Evolutionary conservation across 2,888 invertebrate species (phyloP).

Genomic region (Clanis bilineata): DNA sequence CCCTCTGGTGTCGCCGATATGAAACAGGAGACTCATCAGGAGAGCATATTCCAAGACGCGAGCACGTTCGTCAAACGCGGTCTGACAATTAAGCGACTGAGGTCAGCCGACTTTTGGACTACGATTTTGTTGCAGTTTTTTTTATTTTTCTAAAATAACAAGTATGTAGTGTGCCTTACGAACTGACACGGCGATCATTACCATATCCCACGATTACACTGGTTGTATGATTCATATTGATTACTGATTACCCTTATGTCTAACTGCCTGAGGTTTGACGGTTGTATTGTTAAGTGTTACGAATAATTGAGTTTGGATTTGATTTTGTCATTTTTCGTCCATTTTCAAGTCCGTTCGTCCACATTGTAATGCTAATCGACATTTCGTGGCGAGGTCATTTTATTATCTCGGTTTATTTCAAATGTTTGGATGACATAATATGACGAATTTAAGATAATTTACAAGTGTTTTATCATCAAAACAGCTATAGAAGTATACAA

Average conservation of each 20-base stretch:
- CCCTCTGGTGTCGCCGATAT: conserved; percentile 65
- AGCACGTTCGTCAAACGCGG: conserved; percentile 77
- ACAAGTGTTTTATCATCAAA: neutral
- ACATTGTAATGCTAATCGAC: neutral
- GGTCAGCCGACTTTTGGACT: conserved; percentile 78
- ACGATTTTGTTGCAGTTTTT: conserved; percentile 59
- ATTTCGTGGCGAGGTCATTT: neutral
- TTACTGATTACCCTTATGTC: conserved; percentile 23
- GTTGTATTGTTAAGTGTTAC: conserved; percentile 27
- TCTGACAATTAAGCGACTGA: conserved; percentile 79
- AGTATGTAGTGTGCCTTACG: conserved; percentile 75
- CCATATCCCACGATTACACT: conserved; percentile 51
- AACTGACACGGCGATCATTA: conserved; percentile 72
- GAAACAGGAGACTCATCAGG: conserved; percentile 62
- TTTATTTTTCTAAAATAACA: conserved; percentile 51
- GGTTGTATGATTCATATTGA: conserved; percentile 34
- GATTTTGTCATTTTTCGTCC: conserved; percentile 4
- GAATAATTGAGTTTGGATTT: conserved; percentile 20
- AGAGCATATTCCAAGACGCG: conserved; percentile 75
- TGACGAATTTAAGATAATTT: neutral
- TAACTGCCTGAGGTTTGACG: conserved; percentile 42
- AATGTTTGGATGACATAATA: neutral
- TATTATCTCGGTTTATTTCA: neutral
- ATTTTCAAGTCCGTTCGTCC: neutral
- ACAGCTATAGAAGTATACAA: neutral